Conservation (phyloP, 2,797 vertebrate genomes). For the Trachops cirrhosus region DNA sequence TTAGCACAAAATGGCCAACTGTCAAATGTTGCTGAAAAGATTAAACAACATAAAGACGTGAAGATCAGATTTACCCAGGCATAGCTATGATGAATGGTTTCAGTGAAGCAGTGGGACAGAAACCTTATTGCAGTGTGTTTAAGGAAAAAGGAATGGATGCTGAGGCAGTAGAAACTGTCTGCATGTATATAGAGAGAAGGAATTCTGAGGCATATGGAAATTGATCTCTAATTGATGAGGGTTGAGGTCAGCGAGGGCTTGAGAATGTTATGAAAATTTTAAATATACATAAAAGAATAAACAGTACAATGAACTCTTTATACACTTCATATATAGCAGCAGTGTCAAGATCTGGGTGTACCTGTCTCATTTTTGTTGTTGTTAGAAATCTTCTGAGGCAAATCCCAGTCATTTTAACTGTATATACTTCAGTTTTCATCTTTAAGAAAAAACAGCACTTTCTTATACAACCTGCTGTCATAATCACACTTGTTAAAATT, state of each 20-base stretch:
- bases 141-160: not conserved
- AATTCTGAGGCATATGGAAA: not conserved
- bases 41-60: not conserved
- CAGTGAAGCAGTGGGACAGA: not conserved
- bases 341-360: not conserved
- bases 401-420: not conserved
- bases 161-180: not conserved
- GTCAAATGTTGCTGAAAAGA: not conserved
- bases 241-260: not conserved
- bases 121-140: not conserved
- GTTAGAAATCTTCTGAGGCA: not conserved
- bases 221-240: not conserved
- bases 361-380: not conserved
- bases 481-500: constrained; percentile 17
- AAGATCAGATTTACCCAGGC: not conserved
- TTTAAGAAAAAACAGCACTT: not conserved
- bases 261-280: constrained; percentile 13
- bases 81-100: not conserved
- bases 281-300: not conserved
- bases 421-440: not conserved
- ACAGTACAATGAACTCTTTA: not conserved
- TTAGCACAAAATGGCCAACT: not conserved
- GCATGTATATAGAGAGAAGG: not conserved
- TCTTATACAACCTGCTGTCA: not conserved
- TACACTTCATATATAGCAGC: not conserved